These are phyloP conservation scores for Agrotis ipsilon DNA, from an alignment of 2,888 invertebrate genomes.

Conservation along the genomic window DNA sequence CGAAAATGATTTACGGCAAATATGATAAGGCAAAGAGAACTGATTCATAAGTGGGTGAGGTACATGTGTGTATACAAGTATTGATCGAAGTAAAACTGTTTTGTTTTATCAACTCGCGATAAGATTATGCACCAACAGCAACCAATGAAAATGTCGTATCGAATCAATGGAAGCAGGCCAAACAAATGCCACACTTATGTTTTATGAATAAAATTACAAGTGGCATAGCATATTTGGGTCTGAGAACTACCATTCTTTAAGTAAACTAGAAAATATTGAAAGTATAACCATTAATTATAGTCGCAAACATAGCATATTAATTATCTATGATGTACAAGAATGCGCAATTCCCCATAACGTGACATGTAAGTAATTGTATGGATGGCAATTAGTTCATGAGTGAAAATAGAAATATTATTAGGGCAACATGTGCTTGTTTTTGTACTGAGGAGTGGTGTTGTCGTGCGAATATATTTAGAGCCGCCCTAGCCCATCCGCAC, in stretches of 20 bases:
- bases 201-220: conserved; percentile 40
- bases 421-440: conserved; percentile 73
- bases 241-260: not conserved
- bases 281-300: not conserved
- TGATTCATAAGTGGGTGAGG: conserved; percentile 66
- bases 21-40: conserved; percentile 53
- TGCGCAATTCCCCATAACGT: conserved; percentile 42
- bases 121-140: conserved; percentile 80
- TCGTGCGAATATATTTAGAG: conserved; percentile 83
- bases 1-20: conserved; percentile 39
- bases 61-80: conserved; percentile 70
- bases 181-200: conserved; percentile 47
- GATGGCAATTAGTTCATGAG: conserved; percentile 53
- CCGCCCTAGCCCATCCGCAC: conserved; percentile 72
- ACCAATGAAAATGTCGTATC: conserved; percentile 76
- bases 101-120: conserved; percentile 84
- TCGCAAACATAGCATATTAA: not conserved
- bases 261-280: conserved; percentile 7
- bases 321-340: conserved; percentile 20
- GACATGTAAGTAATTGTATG: conserved; percentile 52
- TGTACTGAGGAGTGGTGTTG: conserved; percentile 76
- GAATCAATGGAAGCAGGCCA: conserved; percentile 72
- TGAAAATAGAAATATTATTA: conserved; percentile 67
- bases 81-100: conserved; percentile 80
- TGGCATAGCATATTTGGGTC: not conserved